Percentiles rank a stretch among this genome's conserved stretches.
phyloP scores from a whole-genome alignment of 2,888 invertebrate genomes.

The Hoplodrina ambigua region DNA sequence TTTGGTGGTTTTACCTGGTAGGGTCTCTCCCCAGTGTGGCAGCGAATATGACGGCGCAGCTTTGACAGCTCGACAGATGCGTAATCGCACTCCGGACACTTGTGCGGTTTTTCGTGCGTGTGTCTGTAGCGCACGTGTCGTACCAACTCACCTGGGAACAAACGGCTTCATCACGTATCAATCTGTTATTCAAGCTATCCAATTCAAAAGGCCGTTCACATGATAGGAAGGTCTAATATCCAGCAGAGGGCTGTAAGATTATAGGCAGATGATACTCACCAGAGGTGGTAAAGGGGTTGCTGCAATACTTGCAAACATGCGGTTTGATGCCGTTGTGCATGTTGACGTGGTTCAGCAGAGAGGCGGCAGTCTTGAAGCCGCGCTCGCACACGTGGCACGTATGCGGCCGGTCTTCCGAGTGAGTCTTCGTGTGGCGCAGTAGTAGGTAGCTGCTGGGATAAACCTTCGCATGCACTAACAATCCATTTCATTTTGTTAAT shows the following conservation, averaged over 20 bases:
- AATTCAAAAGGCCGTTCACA: too few relatives aligned
- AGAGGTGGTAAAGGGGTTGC: slow-evolving; percentile 96
- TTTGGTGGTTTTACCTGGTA: slow-evolving; percentile 90
- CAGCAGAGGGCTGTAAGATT: too few relatives aligned
- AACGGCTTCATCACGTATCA: neutral
- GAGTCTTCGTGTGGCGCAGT: slow-evolving; percentile 98
- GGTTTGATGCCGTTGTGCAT: slow-evolving; percentile 98
- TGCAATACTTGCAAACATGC: slow-evolving; percentile 96
- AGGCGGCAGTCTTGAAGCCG: slow-evolving; percentile 98
- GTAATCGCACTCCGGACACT: slow-evolving; percentile 98
- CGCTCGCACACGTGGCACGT: slow-evolving; percentile 98
- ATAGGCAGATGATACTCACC: slow-evolving; percentile 84
- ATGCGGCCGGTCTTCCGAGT: slow-evolving; percentile 98
- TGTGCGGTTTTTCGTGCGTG: slow-evolving; percentile 99
- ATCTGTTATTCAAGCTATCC: too few relatives aligned
- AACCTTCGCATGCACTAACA: neutral
- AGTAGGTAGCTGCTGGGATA: slow-evolving; percentile 92
- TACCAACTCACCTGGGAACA: slow-evolving; percentile 94
- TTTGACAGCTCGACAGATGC: slow-evolving; percentile 99
- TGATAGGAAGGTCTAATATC: too few relatives aligned
- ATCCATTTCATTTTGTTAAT: neutral
- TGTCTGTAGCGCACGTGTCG: slow-evolving; percentile 98
- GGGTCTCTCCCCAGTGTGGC: slow-evolving; percentile 97
- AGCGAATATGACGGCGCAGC: slow-evolving; percentile 97
- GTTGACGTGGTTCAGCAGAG: slow-evolving; percentile 98